These are phyloP conservation scores for Paramormyrops kingsleyae DNA, from an alignment of 2,113 vertebrate species.

Conservation along the genomic window DNA sequence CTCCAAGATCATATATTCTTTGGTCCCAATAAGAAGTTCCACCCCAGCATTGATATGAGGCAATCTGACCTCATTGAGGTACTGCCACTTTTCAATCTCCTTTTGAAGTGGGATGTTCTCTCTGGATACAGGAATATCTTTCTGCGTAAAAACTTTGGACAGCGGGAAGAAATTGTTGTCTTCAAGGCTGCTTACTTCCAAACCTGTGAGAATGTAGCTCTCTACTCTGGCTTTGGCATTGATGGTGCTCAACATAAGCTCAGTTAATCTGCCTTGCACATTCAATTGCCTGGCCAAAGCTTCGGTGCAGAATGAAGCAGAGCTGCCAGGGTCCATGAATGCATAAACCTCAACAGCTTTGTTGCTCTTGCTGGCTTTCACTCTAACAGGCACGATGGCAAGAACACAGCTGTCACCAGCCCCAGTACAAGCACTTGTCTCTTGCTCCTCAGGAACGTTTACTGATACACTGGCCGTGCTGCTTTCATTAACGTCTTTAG, in stretches of 20 bases:
- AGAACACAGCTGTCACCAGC: conserved; percentile 13
- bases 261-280: conserved; percentile 12
- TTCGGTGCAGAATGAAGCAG: conserved; percentile 21
- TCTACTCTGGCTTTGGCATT: not conserved
- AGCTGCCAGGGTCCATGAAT: conserved; percentile 24
- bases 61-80: conserved; percentile 8
- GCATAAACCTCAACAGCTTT: conserved; percentile 5
- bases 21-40: not conserved
- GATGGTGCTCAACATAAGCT: conserved; percentile 15
- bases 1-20: not conserved
- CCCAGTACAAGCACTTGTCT: conserved; percentile 21
- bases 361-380: conserved; percentile 18
- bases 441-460: not conserved
- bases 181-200: conserved; percentile 17
- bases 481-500: not conserved
- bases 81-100: conserved; percentile 8
- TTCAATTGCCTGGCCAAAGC: conserved; percentile 12
- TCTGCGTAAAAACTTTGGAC: conserved; percentile 13
- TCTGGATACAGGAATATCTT: not conserved
- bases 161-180: conserved; percentile 12
- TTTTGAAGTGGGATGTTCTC: conserved; percentile 20
- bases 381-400: conserved; percentile 21
- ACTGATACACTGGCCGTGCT: not conserved
- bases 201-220: conserved; percentile 6
- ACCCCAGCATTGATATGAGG: conserved; percentile 1